These are phyloP conservation scores for Heterodera carotae DNA, from an alignment of 1,140 invertebrate genomes.

Conservation along the genomic window DNA sequence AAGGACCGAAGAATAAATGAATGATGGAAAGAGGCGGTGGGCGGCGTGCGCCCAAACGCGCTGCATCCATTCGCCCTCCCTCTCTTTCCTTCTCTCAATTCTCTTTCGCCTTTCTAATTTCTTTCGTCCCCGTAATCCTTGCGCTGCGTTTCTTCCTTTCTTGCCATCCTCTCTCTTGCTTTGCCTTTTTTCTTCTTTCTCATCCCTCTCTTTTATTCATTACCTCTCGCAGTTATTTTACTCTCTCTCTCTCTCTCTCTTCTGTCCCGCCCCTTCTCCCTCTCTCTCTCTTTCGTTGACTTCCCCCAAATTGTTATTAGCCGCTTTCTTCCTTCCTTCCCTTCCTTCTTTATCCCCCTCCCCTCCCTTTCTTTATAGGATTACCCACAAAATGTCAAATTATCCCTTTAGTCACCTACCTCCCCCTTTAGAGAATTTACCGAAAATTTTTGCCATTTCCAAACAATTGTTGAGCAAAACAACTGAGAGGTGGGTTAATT, in stretches of 20 bases:
- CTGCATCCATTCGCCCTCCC: neutral
- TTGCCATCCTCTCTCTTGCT: too few relatives aligned
- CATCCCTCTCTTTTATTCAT: too few relatives aligned
- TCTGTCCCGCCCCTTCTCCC: neutral
- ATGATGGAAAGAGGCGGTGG: too few relatives aligned
- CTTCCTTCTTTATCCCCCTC: neutral
- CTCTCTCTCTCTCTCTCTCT: neutral
- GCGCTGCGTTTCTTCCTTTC: too few relatives aligned
- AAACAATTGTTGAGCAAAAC: too few relatives aligned
- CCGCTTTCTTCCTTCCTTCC: neutral
- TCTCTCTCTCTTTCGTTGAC: neutral
- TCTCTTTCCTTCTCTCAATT: neutral
- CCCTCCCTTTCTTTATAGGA: neutral
- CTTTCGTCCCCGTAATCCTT: too few relatives aligned
- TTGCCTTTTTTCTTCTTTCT: too few relatives aligned
- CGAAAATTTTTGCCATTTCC: neutral
- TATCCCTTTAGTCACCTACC: neutral
- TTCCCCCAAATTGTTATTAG: neutral
- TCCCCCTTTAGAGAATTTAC: neutral
- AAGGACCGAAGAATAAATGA: neutral
- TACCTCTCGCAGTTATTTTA: too few relatives aligned
- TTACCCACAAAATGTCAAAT: constrained; percentile 6
- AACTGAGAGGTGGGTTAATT: too few relatives aligned
- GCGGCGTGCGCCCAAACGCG: neutral
- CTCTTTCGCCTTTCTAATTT: neutral